Percentiles rank a stretch among this genome's conserved stretches.
These are phyloP conservation scores for Heteromurus nitidus DNA, from an alignment of 2,888 invertebrate species.

Conservation along the genomic window DNA sequence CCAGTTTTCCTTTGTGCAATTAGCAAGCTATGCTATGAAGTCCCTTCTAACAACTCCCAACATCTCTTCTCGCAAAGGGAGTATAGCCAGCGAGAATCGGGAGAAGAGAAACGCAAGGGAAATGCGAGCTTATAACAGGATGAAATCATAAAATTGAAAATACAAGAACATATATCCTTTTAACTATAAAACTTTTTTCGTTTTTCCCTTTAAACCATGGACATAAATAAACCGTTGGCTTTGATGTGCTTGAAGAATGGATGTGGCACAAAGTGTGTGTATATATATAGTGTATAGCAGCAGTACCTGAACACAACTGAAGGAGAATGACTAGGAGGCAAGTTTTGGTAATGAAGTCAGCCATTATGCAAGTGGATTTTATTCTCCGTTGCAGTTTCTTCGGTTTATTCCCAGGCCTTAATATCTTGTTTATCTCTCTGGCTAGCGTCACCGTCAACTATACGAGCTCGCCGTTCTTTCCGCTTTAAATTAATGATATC, in stretches of 20 bases:
- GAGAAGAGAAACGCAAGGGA: neutral
- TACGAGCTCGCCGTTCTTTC: too few species aligned
- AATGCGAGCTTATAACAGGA: neutral
- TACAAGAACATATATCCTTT: neutral
- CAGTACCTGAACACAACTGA: constrained; percentile 72
- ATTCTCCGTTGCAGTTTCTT: constrained; percentile 9
- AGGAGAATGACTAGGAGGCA: constrained; percentile 72
- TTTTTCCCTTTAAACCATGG: constrained; percentile 1
- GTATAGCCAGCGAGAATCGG: neutral
- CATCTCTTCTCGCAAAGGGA: neutral
- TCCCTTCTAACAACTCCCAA: neutral
- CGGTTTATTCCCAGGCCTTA: too few species aligned
- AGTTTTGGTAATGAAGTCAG: constrained; percentile 57
- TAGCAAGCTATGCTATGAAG: constrained; percentile 1
- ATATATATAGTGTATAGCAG: too few species aligned
- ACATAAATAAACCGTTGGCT: constrained; percentile 40
- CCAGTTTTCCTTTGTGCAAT: constrained; percentile 20
- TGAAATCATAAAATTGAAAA: too few species aligned
- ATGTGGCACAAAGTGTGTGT: too few species aligned
- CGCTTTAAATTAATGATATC: too few species aligned
- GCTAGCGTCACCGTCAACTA: too few species aligned
- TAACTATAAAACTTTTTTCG: neutral
- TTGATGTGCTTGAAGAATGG: constrained; percentile 41
- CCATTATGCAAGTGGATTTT: constrained; percentile 57
- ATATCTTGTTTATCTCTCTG: too few species aligned